A percentile compares a stretch with the other conserved stretches of the same genome.
These are phyloP conservation scores for Thumatha senex DNA, from an alignment of 2,888 invertebrate species.

Conservation along the genomic window DNA sequence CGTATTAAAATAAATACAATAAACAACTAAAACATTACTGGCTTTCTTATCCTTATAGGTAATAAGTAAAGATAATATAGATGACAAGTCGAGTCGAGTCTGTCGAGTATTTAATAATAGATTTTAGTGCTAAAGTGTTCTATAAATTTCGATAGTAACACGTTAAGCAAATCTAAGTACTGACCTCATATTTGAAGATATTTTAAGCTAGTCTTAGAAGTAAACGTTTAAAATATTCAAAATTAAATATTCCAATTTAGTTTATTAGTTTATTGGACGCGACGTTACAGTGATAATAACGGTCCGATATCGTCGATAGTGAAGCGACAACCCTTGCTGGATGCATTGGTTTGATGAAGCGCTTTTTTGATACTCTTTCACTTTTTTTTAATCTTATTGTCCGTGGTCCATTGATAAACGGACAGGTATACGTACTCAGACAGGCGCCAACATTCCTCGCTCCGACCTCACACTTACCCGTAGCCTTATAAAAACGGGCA, in stretches of 20 bases:
- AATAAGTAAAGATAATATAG: background rate
- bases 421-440: constrained; percentile 83
- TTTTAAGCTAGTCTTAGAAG: background rate
- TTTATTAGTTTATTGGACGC: constrained; percentile 16
- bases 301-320: constrained; percentile 37
- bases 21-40: background rate
- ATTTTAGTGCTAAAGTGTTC: too few relatives aligned
- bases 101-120: too few relatives aligned
- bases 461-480: constrained; percentile 82
- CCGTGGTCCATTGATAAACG: constrained; percentile 81
- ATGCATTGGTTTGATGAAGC: constrained; percentile 79
- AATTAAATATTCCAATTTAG: constrained; percentile 15
- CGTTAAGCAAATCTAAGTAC: too few relatives aligned
- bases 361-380: constrained; percentile 76
- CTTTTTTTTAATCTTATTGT: constrained; percentile 68
- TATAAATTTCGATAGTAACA: background rate
- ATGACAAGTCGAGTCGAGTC: too few relatives aligned
- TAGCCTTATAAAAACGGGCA: constrained; percentile 78
- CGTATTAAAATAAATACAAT: background rate
- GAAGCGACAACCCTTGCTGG: constrained; percentile 75
- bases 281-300: constrained; percentile 38
- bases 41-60: background rate
- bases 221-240: constrained; percentile 14
- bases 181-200: too few relatives aligned
- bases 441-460: constrained; percentile 83